Evolutionary conservation across 2,113 vertebrate genomes (phyloP).

Genomic region (Callionymus lyra): DNA sequence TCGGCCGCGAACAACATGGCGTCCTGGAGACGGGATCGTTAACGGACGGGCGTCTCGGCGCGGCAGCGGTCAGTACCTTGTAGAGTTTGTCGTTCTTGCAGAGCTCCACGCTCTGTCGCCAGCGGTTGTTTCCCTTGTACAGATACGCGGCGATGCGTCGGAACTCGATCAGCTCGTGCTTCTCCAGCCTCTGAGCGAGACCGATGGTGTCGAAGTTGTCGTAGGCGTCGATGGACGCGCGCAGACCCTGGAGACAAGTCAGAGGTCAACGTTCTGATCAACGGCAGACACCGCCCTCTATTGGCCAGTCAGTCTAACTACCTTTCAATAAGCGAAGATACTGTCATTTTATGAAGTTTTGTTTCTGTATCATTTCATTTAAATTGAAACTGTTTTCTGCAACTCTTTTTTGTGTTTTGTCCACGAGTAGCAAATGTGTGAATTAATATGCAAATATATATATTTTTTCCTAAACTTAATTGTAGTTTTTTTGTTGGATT

Average conservation of each 20-base stretch:
- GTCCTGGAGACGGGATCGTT: conserved; percentile 73
- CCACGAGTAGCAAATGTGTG: too few relatives aligned
- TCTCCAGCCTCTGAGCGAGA: conserved; percentile 80
- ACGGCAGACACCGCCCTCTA: conserved; percentile 2
- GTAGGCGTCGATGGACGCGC: conserved; percentile 82
- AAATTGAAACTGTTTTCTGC: too few relatives aligned
- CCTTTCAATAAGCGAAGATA: too few relatives aligned
- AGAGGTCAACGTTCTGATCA: too few relatives aligned
- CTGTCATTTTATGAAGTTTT: too few relatives aligned
- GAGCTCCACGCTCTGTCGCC: conserved; percentile 87
- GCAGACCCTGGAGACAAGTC: conserved; percentile 67
- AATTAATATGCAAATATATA: background rate
- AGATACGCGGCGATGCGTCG: conserved; percentile 81
- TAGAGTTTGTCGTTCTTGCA: conserved; percentile 88
- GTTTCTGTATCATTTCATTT: too few relatives aligned
- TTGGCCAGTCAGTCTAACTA: conserved; percentile 1
- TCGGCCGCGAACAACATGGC: conserved; percentile 84
- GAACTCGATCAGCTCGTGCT: conserved; percentile 85
- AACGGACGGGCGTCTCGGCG: too few relatives aligned
- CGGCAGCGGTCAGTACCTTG: conserved; percentile 76
- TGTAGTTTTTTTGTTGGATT: too few relatives aligned
- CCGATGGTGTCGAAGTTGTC: conserved; percentile 85
- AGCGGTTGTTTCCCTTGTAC: conserved; percentile 83
- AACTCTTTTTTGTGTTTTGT: too few relatives aligned
- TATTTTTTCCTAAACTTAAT: background rate